A percentile compares a stretch with the other conserved stretches of the same genome.
These are phyloP conservation scores for Notarius quadriscutis DNA, from an alignment of 2,113 vertebrate species.

Conservation along the genomic window DNA sequence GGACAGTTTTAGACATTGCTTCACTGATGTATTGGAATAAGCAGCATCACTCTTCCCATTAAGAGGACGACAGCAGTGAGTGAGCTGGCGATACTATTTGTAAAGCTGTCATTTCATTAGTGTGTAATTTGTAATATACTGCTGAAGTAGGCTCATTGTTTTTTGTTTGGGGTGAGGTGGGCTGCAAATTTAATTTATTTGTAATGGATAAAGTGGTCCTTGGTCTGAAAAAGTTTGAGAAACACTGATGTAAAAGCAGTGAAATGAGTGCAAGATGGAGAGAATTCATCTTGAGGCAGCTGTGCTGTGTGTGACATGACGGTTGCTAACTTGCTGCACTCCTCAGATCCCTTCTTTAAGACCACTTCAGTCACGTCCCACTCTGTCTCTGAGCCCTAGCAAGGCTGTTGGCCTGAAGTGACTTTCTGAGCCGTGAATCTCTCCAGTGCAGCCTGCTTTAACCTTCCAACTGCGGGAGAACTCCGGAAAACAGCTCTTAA, in stretches of 20 bases:
- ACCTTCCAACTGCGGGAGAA: neutral
- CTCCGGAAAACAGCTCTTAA: neutral
- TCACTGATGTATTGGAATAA: no score
- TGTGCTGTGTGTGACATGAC: constrained; percentile 60
- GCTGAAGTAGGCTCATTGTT: no score
- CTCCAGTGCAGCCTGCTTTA: neutral
- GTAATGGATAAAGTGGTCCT: no score
- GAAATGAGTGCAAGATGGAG: neutral
- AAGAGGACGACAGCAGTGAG: no score
- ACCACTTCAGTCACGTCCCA: constrained; percentile 61
- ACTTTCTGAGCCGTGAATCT: neutral
- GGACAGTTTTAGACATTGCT: no score
- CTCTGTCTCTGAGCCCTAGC: constrained; percentile 24
- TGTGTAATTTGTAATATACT: no score
- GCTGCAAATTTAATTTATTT: no score
- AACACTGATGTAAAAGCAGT: neutral
- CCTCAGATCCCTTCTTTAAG: constrained; percentile 68
- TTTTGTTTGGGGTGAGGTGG: no score
- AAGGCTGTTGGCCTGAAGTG: neutral
- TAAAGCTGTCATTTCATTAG: no score
- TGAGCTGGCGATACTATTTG: no score
- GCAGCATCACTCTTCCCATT: no score
- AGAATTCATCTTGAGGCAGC: constrained; percentile 12
- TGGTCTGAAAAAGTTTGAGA: no score
- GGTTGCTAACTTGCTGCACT: constrained; percentile 71